These are phyloP conservation scores for Eupeodes latifasciatus DNA, from an alignment of 2,888 invertebrate genomes.

Conservation along the genomic window DNA sequence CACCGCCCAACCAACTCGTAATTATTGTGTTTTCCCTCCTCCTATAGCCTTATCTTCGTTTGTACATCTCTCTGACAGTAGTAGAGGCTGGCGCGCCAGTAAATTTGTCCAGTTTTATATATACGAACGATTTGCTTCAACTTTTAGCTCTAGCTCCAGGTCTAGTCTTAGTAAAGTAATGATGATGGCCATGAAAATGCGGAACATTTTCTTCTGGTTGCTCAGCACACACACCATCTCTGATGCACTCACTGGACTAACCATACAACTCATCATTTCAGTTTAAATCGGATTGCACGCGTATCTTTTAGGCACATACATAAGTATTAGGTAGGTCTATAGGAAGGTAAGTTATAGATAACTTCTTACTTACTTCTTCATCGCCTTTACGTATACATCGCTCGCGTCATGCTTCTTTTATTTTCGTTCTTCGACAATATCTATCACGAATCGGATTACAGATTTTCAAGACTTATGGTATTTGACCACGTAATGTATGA, in stretches of 20 bases:
- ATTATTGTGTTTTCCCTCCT: slow-evolving; percentile 69
- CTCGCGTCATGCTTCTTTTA: slow-evolving; percentile 34
- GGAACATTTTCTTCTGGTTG: slow-evolving; percentile 63
- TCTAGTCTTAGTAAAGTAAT: slow-evolving; percentile 35
- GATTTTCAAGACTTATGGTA: slow-evolving; percentile 54
- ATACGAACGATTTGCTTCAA: slow-evolving; percentile 9
- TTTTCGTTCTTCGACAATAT: slow-evolving; percentile 53
- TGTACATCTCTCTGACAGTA: slow-evolving; percentile 17
- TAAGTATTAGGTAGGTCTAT: no score
- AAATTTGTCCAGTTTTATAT: slow-evolving; percentile 55
- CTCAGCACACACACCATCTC: slow-evolving; percentile 2
- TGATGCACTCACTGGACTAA: neutral
- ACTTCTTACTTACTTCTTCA: neutral
- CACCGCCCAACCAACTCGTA: slow-evolving; percentile 63
- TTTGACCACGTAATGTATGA: slow-evolving; percentile 65
- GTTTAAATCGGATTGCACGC: slow-evolving; percentile 72
- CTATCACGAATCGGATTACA: slow-evolving; percentile 71
- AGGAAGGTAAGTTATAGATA: neutral
- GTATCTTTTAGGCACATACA: slow-evolving; percentile 2
- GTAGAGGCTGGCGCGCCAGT: slow-evolving; percentile 47
- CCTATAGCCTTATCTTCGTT: slow-evolving; percentile 31
- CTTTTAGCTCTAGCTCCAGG: neutral
- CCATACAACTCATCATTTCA: slow-evolving; percentile 49
- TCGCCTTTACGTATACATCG: neutral
- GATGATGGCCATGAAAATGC: slow-evolving; percentile 68